These are phyloP conservation scores for Danionella cerebrum DNA, from an alignment of 2,113 vertebrate species.

Conservation along the genomic window DNA sequence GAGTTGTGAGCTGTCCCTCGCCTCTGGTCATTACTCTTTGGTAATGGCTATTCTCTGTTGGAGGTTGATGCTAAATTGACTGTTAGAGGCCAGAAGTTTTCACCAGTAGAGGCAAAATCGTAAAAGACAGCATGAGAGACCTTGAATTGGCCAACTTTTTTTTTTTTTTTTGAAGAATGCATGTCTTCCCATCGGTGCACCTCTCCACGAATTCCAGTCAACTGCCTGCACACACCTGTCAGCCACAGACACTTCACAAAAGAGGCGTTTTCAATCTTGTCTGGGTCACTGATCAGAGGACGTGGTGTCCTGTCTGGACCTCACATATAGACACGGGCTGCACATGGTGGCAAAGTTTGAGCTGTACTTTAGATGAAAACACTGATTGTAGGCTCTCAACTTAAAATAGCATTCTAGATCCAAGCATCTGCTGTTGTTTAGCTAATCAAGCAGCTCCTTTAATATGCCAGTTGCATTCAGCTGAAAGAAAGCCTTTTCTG, in stretches of 20 bases:
- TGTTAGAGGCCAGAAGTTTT: slow-evolving; percentile 19
- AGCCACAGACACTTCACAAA: slow-evolving; percentile 23
- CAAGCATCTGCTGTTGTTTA: not conserved
- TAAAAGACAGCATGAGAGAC: slow-evolving; percentile 31
- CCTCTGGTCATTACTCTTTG: slow-evolving; percentile 17
- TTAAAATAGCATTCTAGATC: not conserved
- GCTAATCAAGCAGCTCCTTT: not conserved
- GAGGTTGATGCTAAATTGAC: slow-evolving; percentile 32
- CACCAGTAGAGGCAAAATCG: not conserved
- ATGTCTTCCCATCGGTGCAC: slow-evolving; percentile 16
- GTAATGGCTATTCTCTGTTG: slow-evolving; percentile 16
- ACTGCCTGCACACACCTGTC: slow-evolving; percentile 29
- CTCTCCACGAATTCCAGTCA: not conserved
- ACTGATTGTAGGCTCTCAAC: slow-evolving; percentile 6
- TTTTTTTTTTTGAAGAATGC: slow-evolving; percentile 10
- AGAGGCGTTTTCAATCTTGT: slow-evolving; percentile 37
- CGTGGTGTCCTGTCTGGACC: not conserved
- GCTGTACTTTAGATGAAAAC: not conserved
- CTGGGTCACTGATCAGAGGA: slow-evolving; percentile 40
- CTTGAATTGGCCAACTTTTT: slow-evolving; percentile 27
- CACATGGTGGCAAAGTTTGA: slow-evolving; percentile 5
- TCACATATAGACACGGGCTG: not conserved
- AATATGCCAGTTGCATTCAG: not conserved
- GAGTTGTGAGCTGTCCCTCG: slow-evolving; percentile 12
- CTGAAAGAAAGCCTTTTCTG: not conserved